Base-by-base conservation (phyloP, 2,797 vertebrate species). In the Silurus aristotelis region DNA sequence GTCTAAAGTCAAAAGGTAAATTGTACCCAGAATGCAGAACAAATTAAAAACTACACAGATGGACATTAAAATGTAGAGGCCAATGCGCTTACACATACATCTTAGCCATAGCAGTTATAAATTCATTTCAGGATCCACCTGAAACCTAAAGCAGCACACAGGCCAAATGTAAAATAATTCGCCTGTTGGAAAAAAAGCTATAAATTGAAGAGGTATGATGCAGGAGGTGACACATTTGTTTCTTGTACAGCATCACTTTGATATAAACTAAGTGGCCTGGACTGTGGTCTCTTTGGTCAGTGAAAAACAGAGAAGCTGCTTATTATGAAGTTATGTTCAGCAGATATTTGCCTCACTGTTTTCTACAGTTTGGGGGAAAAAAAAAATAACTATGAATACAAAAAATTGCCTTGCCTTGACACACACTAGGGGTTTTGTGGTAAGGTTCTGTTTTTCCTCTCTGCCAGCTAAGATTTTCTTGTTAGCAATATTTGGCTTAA, bases 221-320 rank as follows among this genome's bases (percentile, higher is more conserved):
- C n/a, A 68, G 46, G 25, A 81, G 25, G 25, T 81, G 46, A 55
- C 63, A 6, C n/a, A 8, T 55, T 67, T 31, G 43, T 13, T 70
- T 70, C 22, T 10, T 22, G 25, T 22, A 56, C 46, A 31, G 20
- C 20, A 25, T 80, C 48, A 17, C 6, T 80, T 48, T 27, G 55
- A 68, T 81, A 14, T 52, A 55, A 68, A 31, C n/a, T n/a, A 48
- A 55, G 4, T 31, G 14, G 78, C 5, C 78, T 5, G 78, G 60
- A 52, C 61, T 78, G 58, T 63, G 58, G 60, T 64, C 77, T 80
- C 12, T 25, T 46, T 66, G 22, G 60, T 80, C 77, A 66, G 78
- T 25, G 14, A 67, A 58, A 46, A 58, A n/a, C 5, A 14, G 43
- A 80, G 14, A 10, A 48, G 43, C 78, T 64, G n/a, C 60, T 25